A percentile compares a stretch with the other conserved stretches of the same genome.
Evolutionary conservation across 2,113 vertebrate species (phyloP).

Genomic region (Podarcis cretensis): DNA sequence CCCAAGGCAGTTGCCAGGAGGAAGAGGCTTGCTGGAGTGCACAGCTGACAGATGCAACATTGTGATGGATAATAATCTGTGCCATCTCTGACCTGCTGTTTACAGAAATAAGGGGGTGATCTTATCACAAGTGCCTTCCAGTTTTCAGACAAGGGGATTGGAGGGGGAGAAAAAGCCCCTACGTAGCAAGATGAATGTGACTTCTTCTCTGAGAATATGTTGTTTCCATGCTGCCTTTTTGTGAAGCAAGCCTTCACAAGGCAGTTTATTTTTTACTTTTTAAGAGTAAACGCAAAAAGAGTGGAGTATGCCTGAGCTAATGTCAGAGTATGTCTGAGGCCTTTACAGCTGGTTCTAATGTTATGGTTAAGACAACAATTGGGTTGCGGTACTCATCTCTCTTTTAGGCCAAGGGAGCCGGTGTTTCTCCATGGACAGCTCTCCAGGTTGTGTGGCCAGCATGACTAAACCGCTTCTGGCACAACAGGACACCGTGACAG

Average conservation of each 20-base stretch:
- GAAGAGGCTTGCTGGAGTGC: conserved; percentile 15
- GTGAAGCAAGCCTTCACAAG: not conserved
- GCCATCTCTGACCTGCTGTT: conserved; percentile 7
- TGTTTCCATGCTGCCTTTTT: not conserved
- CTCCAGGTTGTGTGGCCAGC: too few relatives aligned
- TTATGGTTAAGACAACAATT: too few relatives aligned
- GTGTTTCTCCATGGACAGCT: too few relatives aligned
- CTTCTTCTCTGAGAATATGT: not conserved
- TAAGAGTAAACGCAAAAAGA: not conserved
- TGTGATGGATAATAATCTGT: conserved; percentile 11
- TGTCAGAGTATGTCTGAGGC: conserved; percentile 9
- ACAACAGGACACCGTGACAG: too few relatives aligned
- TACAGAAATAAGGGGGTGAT: not conserved
- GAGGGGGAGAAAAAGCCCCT: too few relatives aligned
- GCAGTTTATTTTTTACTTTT: too few relatives aligned
- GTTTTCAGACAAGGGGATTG: not conserved
- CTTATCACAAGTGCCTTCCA: not conserved
- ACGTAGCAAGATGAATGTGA: not conserved
- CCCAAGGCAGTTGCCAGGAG: conserved; percentile 9
- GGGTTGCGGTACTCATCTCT: too few relatives aligned
- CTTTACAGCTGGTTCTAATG: not conserved
- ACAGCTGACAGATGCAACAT: conserved; percentile 30
- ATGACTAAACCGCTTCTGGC: too few relatives aligned
- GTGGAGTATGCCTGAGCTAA: not conserved
- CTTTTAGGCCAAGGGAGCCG: too few relatives aligned